Base-by-base conservation (phyloP, 2,797 vertebrate genomes). In the Oreortyx pictus region DNA sequence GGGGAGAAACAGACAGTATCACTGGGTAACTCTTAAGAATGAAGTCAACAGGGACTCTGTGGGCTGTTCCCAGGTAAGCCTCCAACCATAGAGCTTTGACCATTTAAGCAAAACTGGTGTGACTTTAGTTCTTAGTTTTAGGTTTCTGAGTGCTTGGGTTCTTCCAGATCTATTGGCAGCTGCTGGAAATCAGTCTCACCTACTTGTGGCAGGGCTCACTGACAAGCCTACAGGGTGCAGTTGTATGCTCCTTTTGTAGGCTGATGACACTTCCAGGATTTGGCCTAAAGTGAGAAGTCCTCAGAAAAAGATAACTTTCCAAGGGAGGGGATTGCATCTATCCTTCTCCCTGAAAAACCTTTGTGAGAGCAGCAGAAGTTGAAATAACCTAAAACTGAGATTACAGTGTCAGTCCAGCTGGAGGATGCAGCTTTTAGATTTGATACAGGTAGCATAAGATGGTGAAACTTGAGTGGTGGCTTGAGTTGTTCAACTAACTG, bases 211-310 rank as follows among this genome's bases (percentile, higher is more conserved):
- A 35, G 60, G 50, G 33, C 59, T 79, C 74, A 14, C 49, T 0
- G 1, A 11, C 12, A 12, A 16, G 41, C 29, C 37, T 7, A 1
- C 0, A 0, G 44, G 47, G 3, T 8, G 31, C 0, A 0, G 18
- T 17, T 80, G 9, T 0, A 0, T 57, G 24, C 17, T 74, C 5
- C 72, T 79, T 86, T 65, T 41, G 31, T 60, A 24, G 52, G 6
- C 35, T 0, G 2, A 7, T 57, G 29, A 12, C 19, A 0, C 0
- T 9, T 52, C 37, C 61, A 89, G 76, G 19, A 22, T 24, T 75
- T 75, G 70, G 18, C 49, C 50, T 65, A 3, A 74, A 52, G 44
- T 11, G 33, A 43, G 25, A 19, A 35, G 23, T 5, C 14, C 60
- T 66, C n/a, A 52, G 64, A 68, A 68, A 39, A 73, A 46, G 3